Base-by-base conservation (phyloP, 2,797 vertebrate genomes). In the Urocyon cinereoargenteus region DNA sequence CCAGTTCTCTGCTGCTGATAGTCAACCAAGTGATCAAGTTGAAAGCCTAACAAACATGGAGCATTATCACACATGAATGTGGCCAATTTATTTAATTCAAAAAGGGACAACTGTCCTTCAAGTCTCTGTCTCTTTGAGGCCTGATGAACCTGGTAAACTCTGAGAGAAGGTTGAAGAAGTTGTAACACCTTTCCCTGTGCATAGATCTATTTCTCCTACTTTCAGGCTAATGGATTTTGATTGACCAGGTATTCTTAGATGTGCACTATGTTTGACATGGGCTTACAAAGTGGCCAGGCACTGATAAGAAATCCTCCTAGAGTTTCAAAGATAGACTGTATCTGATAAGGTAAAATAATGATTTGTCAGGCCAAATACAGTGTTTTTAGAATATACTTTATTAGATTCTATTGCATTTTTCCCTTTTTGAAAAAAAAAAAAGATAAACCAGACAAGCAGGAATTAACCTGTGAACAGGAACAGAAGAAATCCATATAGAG, bases 321-420 rank as follows among this genome's bases (percentile, higher is more conserved):
- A 64, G 18, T 61, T 84, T 86, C 31, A 92, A 88, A 94, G 21
- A 49, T 22, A 21, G 7, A 83, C 36, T 53, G 15, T 51, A 26
- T 75, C 70, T 62, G 77, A 8, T 1, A 78, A 89, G 49, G 8
- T 34, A 88, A 87, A 87, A 53, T 3, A 81, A 9, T 40, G 61
- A 36, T n/a, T 26, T 72, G 31, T 59, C 59, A 70, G 22, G 4
- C 31, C 53, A 59, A 51, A 55, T 55, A 26, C 1, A 96, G 40
- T 89, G 5, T 77, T 90, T 96, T 86, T 34, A 86, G 36, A 96
- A 73, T 88, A 12, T 78, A 21, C 26, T 85, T 87, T 84, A 40
- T 84, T 95, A 31, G 15, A 75, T 49, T 66, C 10, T 6, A 62
- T 9, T 88, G 55, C 3, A 91, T 88, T 88, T 93, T 93, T 36